These are phyloP conservation scores for Dermatophagoides farinae DNA, from an alignment of 1,140 invertebrate genomes.

Conservation along the genomic window DNA sequence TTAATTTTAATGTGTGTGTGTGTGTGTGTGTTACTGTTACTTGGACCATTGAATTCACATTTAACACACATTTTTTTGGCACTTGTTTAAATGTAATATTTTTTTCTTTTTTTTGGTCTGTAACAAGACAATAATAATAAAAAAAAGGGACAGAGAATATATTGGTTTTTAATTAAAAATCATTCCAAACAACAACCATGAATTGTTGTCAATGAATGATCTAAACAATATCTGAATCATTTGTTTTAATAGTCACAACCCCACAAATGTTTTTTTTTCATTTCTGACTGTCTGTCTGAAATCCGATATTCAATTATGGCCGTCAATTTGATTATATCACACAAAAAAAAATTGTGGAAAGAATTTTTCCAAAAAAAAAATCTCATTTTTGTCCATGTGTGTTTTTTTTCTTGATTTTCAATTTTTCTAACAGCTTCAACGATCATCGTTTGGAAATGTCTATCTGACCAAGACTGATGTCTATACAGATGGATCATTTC, in stretches of 20 bases:
- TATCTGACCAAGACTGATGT: slow-evolving; percentile 17
- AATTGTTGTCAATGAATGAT: neutral
- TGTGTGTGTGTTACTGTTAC: neutral
- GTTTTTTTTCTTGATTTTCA: neutral
- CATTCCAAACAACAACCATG: neutral
- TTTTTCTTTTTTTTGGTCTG: neutral
- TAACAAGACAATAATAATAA: neutral
- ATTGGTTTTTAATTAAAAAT: slow-evolving; percentile 10
- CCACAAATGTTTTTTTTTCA: neutral
- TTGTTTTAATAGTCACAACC: neutral
- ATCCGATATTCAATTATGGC: neutral
- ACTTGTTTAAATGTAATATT: neutral
- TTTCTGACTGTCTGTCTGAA: too few species aligned
- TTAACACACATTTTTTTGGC: neutral
- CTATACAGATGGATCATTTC: slow-evolving; percentile 32
- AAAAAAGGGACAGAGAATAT: neutral
- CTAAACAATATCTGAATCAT: neutral
- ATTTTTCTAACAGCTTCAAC: slow-evolving; percentile 9
- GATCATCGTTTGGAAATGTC: slow-evolving; percentile 15
- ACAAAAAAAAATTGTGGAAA: neutral
- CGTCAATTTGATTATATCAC: neutral
- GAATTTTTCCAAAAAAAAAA: neutral
- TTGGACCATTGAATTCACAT: too few species aligned
- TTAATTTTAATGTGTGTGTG: too few species aligned
- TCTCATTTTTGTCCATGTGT: neutral